Evolutionary conservation across 1,140 invertebrate genomes (phyloP).

Genomic region (Kradibia gibbosae): DNA sequence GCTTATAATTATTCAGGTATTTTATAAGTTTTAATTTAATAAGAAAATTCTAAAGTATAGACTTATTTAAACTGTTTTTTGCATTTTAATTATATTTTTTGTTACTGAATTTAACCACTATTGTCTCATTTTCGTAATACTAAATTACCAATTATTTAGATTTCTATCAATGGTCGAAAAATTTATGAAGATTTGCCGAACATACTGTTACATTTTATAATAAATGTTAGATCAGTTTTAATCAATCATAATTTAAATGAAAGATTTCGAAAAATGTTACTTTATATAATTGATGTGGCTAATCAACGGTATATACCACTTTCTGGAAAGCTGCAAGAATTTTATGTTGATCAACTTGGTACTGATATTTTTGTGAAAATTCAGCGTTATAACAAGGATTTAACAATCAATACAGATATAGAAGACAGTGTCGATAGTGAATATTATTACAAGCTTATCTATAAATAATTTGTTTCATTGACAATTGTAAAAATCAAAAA

Average conservation of each 20-base stretch:
- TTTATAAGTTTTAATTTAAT: neutral
- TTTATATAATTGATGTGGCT: constrained; percentile 49
- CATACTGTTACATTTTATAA: constrained; percentile 44
- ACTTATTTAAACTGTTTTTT: too few relatives aligned
- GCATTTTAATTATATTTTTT: neutral
- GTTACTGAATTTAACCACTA: too few relatives aligned
- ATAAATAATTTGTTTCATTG: neutral
- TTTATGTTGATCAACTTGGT: constrained; percentile 47
- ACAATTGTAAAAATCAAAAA: neutral
- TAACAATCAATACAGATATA: constrained; percentile 23
- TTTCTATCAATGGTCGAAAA: constrained; percentile 50
- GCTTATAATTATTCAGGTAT: constrained; percentile 46
- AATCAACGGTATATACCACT: constrained; percentile 46
- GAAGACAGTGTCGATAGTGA: constrained; percentile 38
- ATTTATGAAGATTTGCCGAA: constrained; percentile 34
- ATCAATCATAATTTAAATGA: constrained; percentile 51
- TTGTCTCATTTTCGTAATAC: too few relatives aligned
- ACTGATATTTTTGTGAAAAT: constrained; percentile 37
- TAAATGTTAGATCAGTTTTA: constrained; percentile 40
- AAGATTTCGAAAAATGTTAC: constrained; percentile 47
- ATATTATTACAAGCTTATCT: neutral
- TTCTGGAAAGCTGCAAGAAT: constrained; percentile 43
- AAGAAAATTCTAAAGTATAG: neutral
- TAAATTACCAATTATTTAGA: too few relatives aligned
- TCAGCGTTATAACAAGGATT: constrained; percentile 21